phyloP scores from a whole-genome alignment of 1,140 invertebrate species.

The Eupeodes corollae region DNA sequence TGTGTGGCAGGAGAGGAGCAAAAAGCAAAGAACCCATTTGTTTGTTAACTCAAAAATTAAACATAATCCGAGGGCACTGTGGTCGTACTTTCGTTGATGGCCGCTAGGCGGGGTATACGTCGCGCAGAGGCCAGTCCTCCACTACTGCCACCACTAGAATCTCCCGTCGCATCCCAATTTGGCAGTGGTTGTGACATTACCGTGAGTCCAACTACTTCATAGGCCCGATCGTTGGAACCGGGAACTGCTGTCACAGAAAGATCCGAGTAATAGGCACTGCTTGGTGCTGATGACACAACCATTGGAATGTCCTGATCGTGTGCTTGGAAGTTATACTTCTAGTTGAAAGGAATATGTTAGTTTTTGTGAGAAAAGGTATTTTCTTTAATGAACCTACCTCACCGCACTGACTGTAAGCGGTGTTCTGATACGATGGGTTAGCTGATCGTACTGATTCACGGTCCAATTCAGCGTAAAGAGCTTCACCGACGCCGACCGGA shows the following conservation, averaged over 20 bases:
- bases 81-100: constrained; percentile 49
- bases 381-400: constrained; percentile 31
- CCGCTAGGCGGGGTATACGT: constrained; percentile 43
- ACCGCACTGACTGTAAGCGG: constrained; percentile 50
- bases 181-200: constrained; percentile 34
- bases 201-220: constrained; percentile 44
- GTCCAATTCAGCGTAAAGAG: constrained; percentile 56
- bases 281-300: constrained; percentile 52
- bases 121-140: constrained; percentile 25
- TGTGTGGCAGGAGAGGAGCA: no score
- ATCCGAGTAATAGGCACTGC: constrained; percentile 59
- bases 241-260: constrained; percentile 43
- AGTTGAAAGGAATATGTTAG: not conserved
- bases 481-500: constrained; percentile 42
- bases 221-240: constrained; percentile 40
- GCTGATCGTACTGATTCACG: constrained; percentile 39
- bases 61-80: constrained; percentile 53
- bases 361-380: not conserved
- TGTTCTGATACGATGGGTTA: constrained; percentile 57
- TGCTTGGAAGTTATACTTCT: constrained; percentile 35
- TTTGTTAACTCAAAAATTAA: constrained; percentile 19
- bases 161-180: constrained; percentile 31
- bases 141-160: constrained; percentile 8
- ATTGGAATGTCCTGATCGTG: constrained; percentile 49
- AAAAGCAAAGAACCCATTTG: no score